Evolutionary conservation across 2,797 vertebrate species (phyloP).

Genomic region (Poecile montanus): DNA sequence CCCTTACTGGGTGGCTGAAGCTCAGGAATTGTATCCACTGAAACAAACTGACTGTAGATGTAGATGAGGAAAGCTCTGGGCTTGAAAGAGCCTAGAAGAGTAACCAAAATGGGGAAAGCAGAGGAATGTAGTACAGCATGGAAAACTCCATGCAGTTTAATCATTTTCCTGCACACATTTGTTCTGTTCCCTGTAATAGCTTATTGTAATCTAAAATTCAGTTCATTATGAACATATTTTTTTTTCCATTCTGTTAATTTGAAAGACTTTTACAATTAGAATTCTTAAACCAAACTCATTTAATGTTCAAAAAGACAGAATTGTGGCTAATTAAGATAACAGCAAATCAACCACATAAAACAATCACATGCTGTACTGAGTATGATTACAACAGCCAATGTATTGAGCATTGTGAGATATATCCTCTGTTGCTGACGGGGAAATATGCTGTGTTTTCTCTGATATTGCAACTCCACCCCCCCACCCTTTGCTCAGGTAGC

Average conservation of each 20-base stretch:
- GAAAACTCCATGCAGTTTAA: neutral
- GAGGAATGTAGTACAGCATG: neutral
- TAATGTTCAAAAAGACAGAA: conserved; percentile 43
- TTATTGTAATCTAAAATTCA: conserved; percentile 27
- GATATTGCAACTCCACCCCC: neutral
- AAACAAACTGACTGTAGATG: neutral
- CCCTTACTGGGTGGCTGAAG: neutral
- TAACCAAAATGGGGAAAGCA: neutral
- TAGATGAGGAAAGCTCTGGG: neutral
- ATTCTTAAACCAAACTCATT: conserved; percentile 45
- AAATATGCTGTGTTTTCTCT: neutral
- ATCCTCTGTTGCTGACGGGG: neutral
- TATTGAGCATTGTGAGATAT: neutral
- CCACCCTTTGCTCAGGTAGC: neutral
- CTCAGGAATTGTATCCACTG: neutral
- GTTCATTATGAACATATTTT: conserved; percentile 5
- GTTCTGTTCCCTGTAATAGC: neutral
- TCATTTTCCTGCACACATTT: neutral
- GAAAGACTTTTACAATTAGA: conserved; percentile 36
- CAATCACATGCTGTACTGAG: neutral
- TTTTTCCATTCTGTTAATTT: conserved; percentile 43
- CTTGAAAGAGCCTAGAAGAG: neutral
- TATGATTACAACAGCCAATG: neutral
- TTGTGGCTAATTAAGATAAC: conserved; percentile 59
- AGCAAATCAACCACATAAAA: conserved; percentile 35